Percentiles rank a stretch among this genome's conserved stretches.
These are phyloP conservation scores for Clistopyga incitator DNA, from an alignment of 2,888 invertebrate species.

Conservation along the genomic window DNA sequence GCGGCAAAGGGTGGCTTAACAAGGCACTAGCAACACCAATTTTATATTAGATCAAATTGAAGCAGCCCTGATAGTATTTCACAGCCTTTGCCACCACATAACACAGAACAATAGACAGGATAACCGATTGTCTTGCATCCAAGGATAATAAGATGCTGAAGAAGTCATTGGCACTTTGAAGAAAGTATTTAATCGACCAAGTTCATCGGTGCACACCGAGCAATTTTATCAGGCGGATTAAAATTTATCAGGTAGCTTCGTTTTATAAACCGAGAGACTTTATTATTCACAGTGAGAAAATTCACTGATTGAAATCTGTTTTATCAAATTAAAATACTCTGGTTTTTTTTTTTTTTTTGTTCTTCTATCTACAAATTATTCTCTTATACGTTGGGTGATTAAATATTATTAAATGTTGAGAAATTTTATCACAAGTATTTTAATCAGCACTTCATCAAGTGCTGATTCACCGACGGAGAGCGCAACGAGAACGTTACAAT, in stretches of 20 bases:
- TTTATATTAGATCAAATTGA: constrained; percentile 82
- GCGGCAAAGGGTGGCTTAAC: constrained; percentile 81
- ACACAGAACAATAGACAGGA: not conserved
- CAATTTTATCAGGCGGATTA: too few relatives aligned
- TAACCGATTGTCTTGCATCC: too few relatives aligned
- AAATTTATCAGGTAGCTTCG: not conserved
- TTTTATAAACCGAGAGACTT: not conserved
- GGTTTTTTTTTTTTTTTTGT: too few relatives aligned
- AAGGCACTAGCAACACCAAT: constrained; percentile 78
- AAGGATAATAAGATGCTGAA: not conserved
- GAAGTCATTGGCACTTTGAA: not conserved
- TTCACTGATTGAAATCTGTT: not conserved
- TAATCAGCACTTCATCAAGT: not conserved
- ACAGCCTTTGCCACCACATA: not conserved
- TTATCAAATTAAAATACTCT: not conserved
- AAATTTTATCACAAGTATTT: not conserved
- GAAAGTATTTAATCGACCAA: not conserved
- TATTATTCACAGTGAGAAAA: not conserved
- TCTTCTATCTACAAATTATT: not conserved
- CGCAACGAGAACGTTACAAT: not conserved
- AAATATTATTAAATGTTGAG: not conserved
- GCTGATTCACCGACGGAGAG: not conserved
- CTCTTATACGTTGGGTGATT: not conserved
- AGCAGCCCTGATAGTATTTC: constrained; percentile 65
- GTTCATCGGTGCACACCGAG: not conserved